These are phyloP conservation scores for Drosophila mimica DNA, from an alignment of 2,888 invertebrate genomes.

Conservation along the genomic window DNA sequence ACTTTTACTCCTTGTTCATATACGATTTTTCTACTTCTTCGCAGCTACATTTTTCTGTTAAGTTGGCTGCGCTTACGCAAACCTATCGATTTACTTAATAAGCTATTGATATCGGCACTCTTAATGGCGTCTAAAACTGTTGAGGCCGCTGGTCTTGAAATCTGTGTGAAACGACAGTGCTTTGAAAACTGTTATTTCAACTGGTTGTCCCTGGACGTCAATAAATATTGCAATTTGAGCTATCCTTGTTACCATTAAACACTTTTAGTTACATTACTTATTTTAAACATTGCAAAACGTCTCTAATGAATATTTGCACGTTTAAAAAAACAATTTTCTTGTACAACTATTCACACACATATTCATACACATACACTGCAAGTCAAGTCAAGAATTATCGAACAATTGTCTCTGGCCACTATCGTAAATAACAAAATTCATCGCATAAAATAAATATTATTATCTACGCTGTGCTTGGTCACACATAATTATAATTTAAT, in stretches of 20 bases:
- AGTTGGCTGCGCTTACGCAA: constrained; percentile 62
- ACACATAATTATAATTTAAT: constrained; percentile 1
- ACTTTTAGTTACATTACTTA: background rate
- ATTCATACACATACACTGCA: constrained; percentile 12
- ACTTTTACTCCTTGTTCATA: constrained; percentile 59
- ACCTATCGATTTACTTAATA: constrained; percentile 51
- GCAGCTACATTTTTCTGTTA: constrained; percentile 58
- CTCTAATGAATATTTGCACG: background rate
- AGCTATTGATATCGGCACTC: constrained; percentile 36
- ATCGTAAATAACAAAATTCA: constrained; percentile 7
- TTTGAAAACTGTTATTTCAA: constrained; percentile 32
- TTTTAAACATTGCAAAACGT: background rate
- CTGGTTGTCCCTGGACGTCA: constrained; percentile 2
- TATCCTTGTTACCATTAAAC: background rate
- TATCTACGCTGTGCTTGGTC: background rate
- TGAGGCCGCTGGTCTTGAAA: constrained; percentile 25
- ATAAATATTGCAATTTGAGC: background rate
- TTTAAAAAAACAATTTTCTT: constrained; percentile 26
- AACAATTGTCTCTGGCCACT: background rate
- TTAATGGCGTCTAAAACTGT: constrained; percentile 49
- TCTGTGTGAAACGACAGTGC: constrained; percentile 17
- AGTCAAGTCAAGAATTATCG: constrained; percentile 28
- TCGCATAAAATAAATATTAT: constrained; percentile 3
- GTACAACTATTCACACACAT: constrained; percentile 23
- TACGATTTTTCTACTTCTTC: constrained; percentile 63